Percentiles rank a stretch among this genome's conserved stretches.
Evolutionary conservation across 2,797 vertebrate species (phyloP).

Genomic region (Galaxias olidus): DNA sequence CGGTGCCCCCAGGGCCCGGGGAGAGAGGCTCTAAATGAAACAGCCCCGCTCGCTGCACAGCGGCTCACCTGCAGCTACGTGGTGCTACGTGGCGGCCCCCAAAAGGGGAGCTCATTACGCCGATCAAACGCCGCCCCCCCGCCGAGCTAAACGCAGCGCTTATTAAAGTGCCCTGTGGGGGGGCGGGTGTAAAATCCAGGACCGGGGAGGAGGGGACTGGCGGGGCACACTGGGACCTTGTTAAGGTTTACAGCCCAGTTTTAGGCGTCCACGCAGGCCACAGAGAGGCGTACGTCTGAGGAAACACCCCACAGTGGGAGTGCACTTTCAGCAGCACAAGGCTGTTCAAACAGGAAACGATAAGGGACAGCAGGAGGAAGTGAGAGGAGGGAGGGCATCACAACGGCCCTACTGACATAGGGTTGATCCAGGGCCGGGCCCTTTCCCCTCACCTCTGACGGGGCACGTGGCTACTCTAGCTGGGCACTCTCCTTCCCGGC

Average conservation of each 20-base stretch:
- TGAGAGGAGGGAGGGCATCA: background rate
- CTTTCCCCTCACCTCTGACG: background rate
- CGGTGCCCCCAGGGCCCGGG: constrained; percentile 24
- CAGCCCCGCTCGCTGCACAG: constrained; percentile 20
- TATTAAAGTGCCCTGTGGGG: constrained; percentile 76
- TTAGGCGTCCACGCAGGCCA: constrained; percentile 46
- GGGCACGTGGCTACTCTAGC: background rate
- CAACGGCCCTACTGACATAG: constrained; percentile 7
- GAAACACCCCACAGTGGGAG: background rate
- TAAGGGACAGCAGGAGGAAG: background rate
- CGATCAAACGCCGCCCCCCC: constrained; percentile 74
- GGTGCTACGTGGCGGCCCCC: constrained; percentile 63
- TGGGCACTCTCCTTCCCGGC: no score
- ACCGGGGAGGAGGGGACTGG: constrained; percentile 9
- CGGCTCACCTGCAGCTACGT: constrained; percentile 71
- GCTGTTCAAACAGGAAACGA: constrained; percentile 4
- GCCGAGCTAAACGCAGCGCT: constrained; percentile 60
- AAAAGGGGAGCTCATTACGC: constrained; percentile 73
- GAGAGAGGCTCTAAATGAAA: constrained; percentile 51
- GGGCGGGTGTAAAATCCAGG: constrained; percentile 63
- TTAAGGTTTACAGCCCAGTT: constrained; percentile 69
- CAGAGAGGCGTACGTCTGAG: constrained; percentile 14
- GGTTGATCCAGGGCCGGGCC: background rate
- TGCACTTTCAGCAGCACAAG: constrained; percentile 9
- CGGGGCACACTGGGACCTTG: constrained; percentile 40